Base-by-base conservation (phyloP, 2,113 vertebrate species). In the Sula dactylatra region DNA sequence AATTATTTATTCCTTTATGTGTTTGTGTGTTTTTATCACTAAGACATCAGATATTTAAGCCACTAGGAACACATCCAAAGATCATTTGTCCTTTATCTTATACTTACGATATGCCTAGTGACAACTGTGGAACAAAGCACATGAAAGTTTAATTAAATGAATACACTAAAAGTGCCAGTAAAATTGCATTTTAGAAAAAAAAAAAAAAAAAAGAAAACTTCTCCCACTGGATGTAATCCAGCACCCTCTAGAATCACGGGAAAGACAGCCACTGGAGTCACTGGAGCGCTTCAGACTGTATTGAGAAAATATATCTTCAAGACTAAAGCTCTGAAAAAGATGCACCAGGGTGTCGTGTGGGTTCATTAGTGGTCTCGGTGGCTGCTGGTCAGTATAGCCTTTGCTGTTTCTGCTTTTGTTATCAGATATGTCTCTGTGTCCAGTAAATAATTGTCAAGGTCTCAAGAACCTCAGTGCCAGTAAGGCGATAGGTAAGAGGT, bases 1-100 rank as follows among this genome's bases (percentile, higher is more conserved):
- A 86, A 74, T 73, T 73, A 83, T 77, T 86, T 88, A 79, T 92
- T 88, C 36, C 18, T 92, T 77, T 70, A 36, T 62, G 45, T 50
- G n/a, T 86, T 81, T 88, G 42, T 70, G 25, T 70, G 32, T 73
- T 95, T 90, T 92, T 81, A 50, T 83, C 55, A 55, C 50, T 70
- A 62, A 90, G 32, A 44, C 34, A 40, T 66, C 54, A 83, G 52
- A 20, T 69, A 91, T 66, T 70, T 88, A 62, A 84, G 36, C 29
- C 71, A 40, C 44, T 52, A 65, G 40, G 34, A 86, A 64, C 7
- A 66, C 31, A 73, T 49, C 21, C 40, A 58, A 17, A 73, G 59
- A 86, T 81, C 27, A 92, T 64, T 79, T 67, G 31, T 83, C 16
- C 50, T 83, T 94, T 92, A 73, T 77, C 16, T 66, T 59, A 71